Base-by-base conservation (phyloP, 2,888 invertebrate species). In the Anthrax anthrax region DNA sequence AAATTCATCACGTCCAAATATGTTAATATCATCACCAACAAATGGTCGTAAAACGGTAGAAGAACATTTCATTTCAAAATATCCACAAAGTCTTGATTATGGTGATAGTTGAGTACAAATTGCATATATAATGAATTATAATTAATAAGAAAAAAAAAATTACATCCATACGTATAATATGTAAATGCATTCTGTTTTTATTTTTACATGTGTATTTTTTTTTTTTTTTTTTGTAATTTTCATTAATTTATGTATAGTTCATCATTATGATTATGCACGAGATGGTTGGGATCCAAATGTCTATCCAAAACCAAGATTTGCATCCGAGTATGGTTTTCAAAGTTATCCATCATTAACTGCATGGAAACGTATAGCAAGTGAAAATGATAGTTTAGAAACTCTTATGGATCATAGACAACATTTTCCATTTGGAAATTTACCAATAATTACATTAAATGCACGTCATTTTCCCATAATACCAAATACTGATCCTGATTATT, bases 251-350 rank as follows among this genome's bases (percentile, higher is more conserved):
- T 23, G 8, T 23, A 6, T 56, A 83, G 82, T 85, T 9, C 96
- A 97, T 62, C 89, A 81, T 62, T 97, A 98, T 65, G 84, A 89
- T 57, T 92, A 95, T 59, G 45, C 79, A 0, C 68, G 71, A 19
- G 82, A 97, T 58, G 78, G 81, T 46, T 97, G 92, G 91, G 71
- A 85, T 57, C 73, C 78, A 42, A 75, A 73, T 48, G 79, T 76
- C 8, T 94, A 83, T 62, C 86, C 86, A 0, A 74, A 76, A 14
- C 80, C 92, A 1, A 74, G 97, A 56, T 96, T 97, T 66, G 80
- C 84, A 4, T 95, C 97, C 0, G 98, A 99, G 66, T 99, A 91
- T 61, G 98, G 98, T 1, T 84, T 87, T 54, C 96, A 97, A 66
- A 86, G 94, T 1, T 71, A 88, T 52, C 94, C 96, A 0, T 80